These are phyloP conservation scores for Bradynema listronoti DNA, from an alignment of 1,140 invertebrate genomes.

Conservation along the genomic window DNA sequence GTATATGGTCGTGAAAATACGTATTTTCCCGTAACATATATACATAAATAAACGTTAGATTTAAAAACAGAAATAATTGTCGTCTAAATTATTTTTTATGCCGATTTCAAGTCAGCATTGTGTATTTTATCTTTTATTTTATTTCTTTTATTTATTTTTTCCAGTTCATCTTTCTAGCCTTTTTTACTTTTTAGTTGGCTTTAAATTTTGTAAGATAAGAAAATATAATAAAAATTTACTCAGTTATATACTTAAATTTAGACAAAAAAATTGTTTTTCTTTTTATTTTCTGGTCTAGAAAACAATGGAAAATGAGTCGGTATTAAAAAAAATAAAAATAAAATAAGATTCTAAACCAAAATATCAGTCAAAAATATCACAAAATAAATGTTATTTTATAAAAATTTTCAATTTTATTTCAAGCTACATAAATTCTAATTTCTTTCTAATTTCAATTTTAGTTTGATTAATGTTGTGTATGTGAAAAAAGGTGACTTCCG, in stretches of 20 bases:
- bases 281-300: not conserved
- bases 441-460: too few relatives aligned
- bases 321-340: constrained; percentile 1
- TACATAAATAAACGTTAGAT: too few relatives aligned
- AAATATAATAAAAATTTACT: not conserved
- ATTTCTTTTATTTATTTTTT: too few relatives aligned
- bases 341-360: not conserved
- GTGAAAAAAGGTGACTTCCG: too few relatives aligned
- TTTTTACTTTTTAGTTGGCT: not conserved
- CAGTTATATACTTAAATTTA: not conserved
- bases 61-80: too few relatives aligned
- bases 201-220: not conserved
- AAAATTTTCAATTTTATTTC: not conserved
- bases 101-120: too few relatives aligned
- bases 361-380: not conserved
- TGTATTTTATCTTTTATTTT: too few relatives aligned
- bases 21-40: too few relatives aligned
- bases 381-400: not conserved
- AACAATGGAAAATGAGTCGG: not conserved
- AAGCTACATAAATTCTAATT: not conserved
- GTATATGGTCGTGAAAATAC: too few relatives aligned
- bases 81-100: too few relatives aligned
- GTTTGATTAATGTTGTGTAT: too few relatives aligned
- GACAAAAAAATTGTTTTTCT: not conserved
- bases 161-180: too few relatives aligned